Conservation (phyloP, 2,888 invertebrate genomes). For the Pecten maximus region DNA sequence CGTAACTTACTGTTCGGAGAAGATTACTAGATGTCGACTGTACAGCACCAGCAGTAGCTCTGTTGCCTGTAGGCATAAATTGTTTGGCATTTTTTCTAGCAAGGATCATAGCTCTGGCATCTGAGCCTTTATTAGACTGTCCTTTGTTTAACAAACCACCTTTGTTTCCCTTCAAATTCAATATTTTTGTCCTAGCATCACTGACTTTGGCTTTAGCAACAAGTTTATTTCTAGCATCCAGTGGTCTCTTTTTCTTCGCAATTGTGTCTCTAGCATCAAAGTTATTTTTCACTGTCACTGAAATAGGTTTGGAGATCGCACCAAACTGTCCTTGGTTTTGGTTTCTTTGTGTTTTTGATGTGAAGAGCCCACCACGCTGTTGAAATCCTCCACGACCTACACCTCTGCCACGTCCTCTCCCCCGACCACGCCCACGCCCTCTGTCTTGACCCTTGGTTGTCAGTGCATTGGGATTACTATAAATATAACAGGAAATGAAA, state of each 20-base stretch:
- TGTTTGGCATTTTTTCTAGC: constrained; percentile 46
- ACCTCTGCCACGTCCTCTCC: neutral
- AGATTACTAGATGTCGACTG: constrained; percentile 37
- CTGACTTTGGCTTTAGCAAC: constrained; percentile 51
- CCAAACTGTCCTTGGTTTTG: neutral
- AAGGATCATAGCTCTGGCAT: constrained; percentile 59
- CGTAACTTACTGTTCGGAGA: constrained; percentile 41
- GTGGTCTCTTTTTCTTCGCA: constrained; percentile 49
- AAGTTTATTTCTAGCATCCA: constrained; percentile 61
- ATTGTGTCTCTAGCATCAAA: constrained; percentile 59
- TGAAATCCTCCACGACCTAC: neutral
- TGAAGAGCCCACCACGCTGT: neutral
- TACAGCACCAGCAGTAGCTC: neutral
- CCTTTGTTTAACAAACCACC: constrained; percentile 44
- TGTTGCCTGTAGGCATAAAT: neutral
- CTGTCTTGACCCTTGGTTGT: neutral
- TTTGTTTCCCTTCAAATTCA: constrained; percentile 53
- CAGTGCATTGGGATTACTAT: constrained; percentile 15
- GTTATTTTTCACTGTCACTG: neutral
- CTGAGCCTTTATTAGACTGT: constrained; percentile 40
- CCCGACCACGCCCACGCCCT: neutral
- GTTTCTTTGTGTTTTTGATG: neutral
- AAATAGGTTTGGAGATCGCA: neutral
- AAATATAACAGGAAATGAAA: neutral
- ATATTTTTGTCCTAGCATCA: constrained; percentile 61